A percentile compares a stretch with the other conserved stretches of the same genome.
Conservation (phyloP, 2,113 vertebrate genomes). For the Hemichromis elongatus region DNA sequence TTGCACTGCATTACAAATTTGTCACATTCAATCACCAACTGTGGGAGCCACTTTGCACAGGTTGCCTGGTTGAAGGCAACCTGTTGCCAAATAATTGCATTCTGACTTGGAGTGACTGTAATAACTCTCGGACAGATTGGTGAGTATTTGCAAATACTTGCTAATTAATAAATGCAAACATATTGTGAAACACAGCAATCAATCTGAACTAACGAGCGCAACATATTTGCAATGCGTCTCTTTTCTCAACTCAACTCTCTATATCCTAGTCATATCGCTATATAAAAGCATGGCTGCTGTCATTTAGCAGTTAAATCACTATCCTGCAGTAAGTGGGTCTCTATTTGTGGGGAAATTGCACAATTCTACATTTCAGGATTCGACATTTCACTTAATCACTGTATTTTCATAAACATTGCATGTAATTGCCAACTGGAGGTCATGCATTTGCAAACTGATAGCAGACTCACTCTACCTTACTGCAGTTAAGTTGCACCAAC, state of each 20-base stretch:
- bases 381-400: too few relatives aligned
- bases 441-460: not conserved
- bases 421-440: not conserved
- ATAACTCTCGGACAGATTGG: not conserved
- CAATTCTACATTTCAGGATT: too few relatives aligned
- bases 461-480: not conserved
- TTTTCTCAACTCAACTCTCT: not conserved
- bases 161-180: not conserved
- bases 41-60: not conserved
- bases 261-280: not conserved
- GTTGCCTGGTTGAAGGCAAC: not conserved
- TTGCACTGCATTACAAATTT: not conserved
- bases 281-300: not conserved
- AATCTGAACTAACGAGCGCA: not conserved
- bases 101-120: not conserved
- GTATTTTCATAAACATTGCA: too few relatives aligned
- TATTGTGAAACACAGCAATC: not conserved
- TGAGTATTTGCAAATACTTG: not conserved
- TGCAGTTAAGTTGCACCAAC: not conserved
- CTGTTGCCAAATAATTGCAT: not conserved
- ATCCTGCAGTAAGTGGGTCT: not conserved
- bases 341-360: not conserved
- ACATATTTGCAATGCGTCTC: not conserved
- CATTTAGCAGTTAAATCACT: not conserved
- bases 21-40: not conserved